Percentiles rank a stretch among this genome's conserved stretches.
phyloP scores from a whole-genome alignment of 2,797 vertebrate species.

The Lerista edwardsae region DNA sequence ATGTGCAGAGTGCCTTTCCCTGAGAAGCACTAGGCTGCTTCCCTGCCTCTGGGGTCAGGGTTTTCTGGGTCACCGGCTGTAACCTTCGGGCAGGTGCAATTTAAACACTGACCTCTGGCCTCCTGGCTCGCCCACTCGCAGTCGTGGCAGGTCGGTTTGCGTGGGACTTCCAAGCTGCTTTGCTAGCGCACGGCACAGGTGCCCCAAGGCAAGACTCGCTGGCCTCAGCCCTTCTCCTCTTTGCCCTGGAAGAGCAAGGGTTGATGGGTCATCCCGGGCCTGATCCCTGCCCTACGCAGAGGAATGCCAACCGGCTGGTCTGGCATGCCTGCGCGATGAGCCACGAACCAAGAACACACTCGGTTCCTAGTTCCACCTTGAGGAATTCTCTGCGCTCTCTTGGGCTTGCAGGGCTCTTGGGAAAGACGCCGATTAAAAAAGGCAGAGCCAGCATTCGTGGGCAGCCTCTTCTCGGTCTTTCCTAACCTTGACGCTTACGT shows the following conservation, averaged over 20 bases:
- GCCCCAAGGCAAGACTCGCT: too few relatives aligned
- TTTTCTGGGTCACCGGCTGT: not conserved
- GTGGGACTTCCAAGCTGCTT: not conserved
- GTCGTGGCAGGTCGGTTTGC: not conserved
- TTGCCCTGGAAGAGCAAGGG: not conserved
- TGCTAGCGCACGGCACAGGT: not conserved
- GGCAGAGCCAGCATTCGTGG: not conserved
- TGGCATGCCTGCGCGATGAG: not conserved
- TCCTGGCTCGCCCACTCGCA: too few relatives aligned
- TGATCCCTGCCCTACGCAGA: not conserved
- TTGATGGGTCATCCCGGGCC: not conserved
- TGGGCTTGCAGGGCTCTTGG: not conserved
- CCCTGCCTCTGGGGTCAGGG: not conserved
- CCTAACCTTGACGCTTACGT: not conserved
- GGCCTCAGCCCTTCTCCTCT: not conserved
- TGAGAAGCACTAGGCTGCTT: not conserved
- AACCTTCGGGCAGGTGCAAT: too few relatives aligned
- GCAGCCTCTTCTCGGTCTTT: not conserved
- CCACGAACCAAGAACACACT: accelerated
- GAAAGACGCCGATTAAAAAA: not conserved
- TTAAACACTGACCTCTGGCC: too few relatives aligned
- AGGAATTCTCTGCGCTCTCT: not conserved
- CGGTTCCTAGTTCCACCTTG: not conserved
- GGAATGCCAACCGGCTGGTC: not conserved
- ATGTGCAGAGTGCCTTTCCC: not conserved